These are phyloP conservation scores for Venustaconcha ellipsiformis DNA, from an alignment of 1,140 invertebrate genomes.

Conservation along the genomic window DNA sequence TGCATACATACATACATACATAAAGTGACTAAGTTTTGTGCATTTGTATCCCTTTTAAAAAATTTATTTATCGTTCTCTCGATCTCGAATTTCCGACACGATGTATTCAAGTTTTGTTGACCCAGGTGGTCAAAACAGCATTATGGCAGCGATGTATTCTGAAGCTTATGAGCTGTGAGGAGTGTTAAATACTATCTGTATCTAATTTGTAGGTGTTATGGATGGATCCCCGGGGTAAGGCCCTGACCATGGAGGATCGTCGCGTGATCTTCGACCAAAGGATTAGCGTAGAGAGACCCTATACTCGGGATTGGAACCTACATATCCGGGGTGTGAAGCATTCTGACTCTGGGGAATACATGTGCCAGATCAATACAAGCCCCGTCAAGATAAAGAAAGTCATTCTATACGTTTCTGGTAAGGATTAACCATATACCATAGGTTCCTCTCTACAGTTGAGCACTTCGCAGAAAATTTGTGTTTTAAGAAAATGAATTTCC, in stretches of 20 bases:
- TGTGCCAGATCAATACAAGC: constrained; percentile 57
- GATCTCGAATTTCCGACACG: too few relatives aligned
- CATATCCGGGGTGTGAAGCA: constrained; percentile 51
- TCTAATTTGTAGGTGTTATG: constrained; percentile 21
- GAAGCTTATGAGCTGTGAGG: too few relatives aligned
- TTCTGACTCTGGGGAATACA: constrained; percentile 53
- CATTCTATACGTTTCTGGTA: constrained; percentile 53
- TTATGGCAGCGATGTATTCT: too few relatives aligned
- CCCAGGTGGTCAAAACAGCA: too few relatives aligned
- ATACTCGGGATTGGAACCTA: constrained; percentile 57
- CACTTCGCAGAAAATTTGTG: neutral
- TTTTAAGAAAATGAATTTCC: neutral
- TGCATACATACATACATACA: too few relatives aligned
- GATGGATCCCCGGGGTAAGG: constrained; percentile 18
- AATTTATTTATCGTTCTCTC: too few relatives aligned
- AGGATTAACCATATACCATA: neutral
- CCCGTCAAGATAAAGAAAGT: constrained; percentile 53
- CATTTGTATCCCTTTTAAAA: too few relatives aligned
- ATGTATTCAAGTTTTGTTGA: too few relatives aligned
- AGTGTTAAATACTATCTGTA: too few relatives aligned
- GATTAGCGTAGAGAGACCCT: constrained; percentile 54
- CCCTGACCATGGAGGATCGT: constrained; percentile 35
- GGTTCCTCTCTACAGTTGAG: too few relatives aligned
- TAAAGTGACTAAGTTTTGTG: too few relatives aligned
- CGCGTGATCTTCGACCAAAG: constrained; percentile 52